These are phyloP conservation scores for Monodelphis domestica DNA, from an alignment of 2,797 vertebrate species.

Conservation along the genomic window DNA sequence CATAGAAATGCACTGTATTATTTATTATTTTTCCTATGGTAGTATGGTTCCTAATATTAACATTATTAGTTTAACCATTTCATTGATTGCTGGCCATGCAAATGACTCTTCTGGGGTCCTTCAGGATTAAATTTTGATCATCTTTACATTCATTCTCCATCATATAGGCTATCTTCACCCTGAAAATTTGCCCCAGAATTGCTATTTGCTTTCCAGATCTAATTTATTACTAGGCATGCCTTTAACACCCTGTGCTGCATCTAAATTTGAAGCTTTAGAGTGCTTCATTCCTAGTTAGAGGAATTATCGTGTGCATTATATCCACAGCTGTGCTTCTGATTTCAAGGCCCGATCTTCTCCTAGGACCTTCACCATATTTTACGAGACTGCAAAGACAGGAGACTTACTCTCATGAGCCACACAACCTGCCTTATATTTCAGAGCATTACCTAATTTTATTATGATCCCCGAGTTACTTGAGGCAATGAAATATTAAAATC, in stretches of 20 bases:
- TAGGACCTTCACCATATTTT: slow-evolving; percentile 13
- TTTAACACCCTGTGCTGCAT: slow-evolving; percentile 57
- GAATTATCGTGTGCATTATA: slow-evolving; percentile 67
- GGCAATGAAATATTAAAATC: background rate
- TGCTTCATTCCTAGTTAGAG: slow-evolving; percentile 60
- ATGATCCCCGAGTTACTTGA: background rate
- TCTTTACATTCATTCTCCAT: slow-evolving; percentile 33
- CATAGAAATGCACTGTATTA: background rate
- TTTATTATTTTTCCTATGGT: background rate
- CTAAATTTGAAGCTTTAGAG: slow-evolving; percentile 73
- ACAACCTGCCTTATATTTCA: slow-evolving; percentile 2
- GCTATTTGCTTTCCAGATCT: slow-evolving; percentile 46
- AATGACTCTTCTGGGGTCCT: background rate
- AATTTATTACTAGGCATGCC: slow-evolving; percentile 73
- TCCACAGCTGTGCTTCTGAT: slow-evolving; percentile 66
- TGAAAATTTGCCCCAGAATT: slow-evolving; percentile 4
- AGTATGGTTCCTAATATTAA: background rate
- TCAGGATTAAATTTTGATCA: slow-evolving; percentile 30
- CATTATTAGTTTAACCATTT: slow-evolving; percentile 30
- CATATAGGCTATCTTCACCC: slow-evolving; percentile 27
- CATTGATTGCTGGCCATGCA: background rate
- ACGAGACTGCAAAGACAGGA: background rate
- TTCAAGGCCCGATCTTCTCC: slow-evolving; percentile 1
- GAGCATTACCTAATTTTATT: background rate
- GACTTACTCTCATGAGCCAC: background rate